Base-by-base conservation (phyloP, 2,888 invertebrate species). In the Ophion ellenae region DNA sequence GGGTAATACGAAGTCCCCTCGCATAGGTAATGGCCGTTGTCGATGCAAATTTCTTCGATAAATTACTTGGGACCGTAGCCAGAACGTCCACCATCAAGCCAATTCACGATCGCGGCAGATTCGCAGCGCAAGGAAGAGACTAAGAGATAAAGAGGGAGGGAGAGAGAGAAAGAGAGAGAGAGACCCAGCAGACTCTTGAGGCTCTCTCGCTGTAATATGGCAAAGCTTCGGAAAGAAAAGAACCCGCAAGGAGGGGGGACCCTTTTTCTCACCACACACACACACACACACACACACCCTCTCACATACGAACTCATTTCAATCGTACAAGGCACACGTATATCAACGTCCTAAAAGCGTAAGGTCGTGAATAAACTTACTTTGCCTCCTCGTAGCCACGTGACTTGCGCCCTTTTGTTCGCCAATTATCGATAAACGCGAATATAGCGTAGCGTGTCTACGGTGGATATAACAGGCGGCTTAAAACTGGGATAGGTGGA, bases 401-500 rank as follows among this genome's bases (percentile, higher is more conserved):
- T 4, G 20, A 59, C 17, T 59, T 67, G 20, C 24, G 67, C 69
- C 69, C 61, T 78, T 69, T 69, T 69, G 11, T n/a, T 57, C 14
- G 59, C 2, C 17, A 61, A 45, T 59, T 64, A 10, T 45, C 47
- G 14, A 47, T 20, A 53, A 63, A 74, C 24, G 61, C 11, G 36
- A 57, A 63, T 63, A 74, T 45, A 59, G 57, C 40, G 17, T 45
- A 9, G 64, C 14, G 11, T 67, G 76, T 83, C 88, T 86, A 84
- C 71, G 88, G 86, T 87, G 87, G 86, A 89, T 87, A 84, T 86
- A 87, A 89, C 88, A 87, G 87, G 89, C 90, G 92, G 90, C 91
- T 90, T 90, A 90, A 92, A 91, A 91, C 89, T 90, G 90, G 90
- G 90, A 91, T 89, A 90, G 90, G 89, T 90, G 61, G 81, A 90